Evolutionary conservation across 2,888 invertebrate species (phyloP).

Genomic region (Dryobota labecula): DNA sequence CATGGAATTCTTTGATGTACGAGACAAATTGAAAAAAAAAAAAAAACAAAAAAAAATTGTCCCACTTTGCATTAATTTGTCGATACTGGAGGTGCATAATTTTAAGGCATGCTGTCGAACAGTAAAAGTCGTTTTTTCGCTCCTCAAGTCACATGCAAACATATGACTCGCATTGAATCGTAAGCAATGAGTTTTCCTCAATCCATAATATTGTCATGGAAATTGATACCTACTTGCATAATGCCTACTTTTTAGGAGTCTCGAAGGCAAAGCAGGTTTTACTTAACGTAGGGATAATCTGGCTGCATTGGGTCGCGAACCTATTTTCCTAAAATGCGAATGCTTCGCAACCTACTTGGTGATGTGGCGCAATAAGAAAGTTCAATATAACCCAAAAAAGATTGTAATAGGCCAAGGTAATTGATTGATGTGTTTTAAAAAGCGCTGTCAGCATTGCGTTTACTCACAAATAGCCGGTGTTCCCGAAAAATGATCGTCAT

Average conservation of each 20-base stretch:
- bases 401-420: slow-evolving; percentile 23
- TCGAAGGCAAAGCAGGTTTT: slow-evolving; percentile 6
- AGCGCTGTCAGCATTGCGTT: slow-evolving; percentile 13
- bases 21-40: not conserved
- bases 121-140: not conserved
- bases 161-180: slow-evolving; percentile 20
- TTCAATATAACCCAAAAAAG: not conserved
- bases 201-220: slow-evolving; percentile 41
- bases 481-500: slow-evolving; percentile 15
- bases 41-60: not conserved
- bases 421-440: slow-evolving; percentile 16
- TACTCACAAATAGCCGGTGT: slow-evolving; percentile 22
- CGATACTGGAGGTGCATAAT: not conserved
- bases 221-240: slow-evolving; percentile 18
- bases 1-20: not conserved
- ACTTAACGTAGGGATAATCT: not conserved
- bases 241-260: not conserved
- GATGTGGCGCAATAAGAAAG: not conserved
- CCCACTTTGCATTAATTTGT: not conserved
- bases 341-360: not conserved
- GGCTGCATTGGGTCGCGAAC: not conserved
- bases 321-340: not conserved
- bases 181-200: slow-evolving; percentile 42
- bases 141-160: slow-evolving; percentile 12
- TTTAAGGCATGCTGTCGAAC: not conserved